Evolutionary conservation across 1,140 invertebrate species (phyloP), one percentile per base, ranked within the genome.

Genomic region (Pteromalus puparum): DNA sequence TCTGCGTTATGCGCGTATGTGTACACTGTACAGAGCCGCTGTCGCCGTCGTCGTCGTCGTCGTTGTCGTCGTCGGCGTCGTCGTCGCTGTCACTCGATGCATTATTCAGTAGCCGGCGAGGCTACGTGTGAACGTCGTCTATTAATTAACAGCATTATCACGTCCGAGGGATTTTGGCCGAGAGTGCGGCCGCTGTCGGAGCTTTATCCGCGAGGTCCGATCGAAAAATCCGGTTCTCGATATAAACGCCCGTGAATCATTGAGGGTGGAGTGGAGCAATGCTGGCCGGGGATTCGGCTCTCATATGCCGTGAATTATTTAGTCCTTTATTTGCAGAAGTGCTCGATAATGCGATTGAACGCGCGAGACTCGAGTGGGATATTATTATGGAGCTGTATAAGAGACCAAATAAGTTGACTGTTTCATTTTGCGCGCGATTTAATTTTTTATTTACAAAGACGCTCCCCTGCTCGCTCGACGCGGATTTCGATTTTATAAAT

Each of bases 81-180:
- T 30, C 26, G 61, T 21, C 53, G 15, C 65, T 26, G 9, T 15
- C 61, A 67, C 67, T 30, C 82, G 76, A 81, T 87, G 83, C 86
- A 85, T 86, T 88, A 88, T 88, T 87, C 87, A 87, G 83, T 67
- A 38, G 78, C 42, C 21, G 42, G 21, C 15, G 4, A 34, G 65
- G 76, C 75, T 72, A 81, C 48, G 48, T 65, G 84, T 46, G 74
- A 65, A n/a, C 48, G 72, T 83, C 30, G 77, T 81, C 74, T 67
- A 76, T 75, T 86, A 86, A 87, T 87, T 87, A 86, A 80, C 79
- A 70, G 72, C 34, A 82, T 87, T 87, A 85, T 86, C 87, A 83
- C 75, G 79, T 79, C 13, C 81, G 26, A 65, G 46, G 38, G 28
- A 67, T 65, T 72, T 74, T 46, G 21, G 18, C 18, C 38, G 77